These are phyloP conservation scores for Altica lythri DNA, from an alignment of 2,888 invertebrate genomes.

Conservation along the genomic window DNA sequence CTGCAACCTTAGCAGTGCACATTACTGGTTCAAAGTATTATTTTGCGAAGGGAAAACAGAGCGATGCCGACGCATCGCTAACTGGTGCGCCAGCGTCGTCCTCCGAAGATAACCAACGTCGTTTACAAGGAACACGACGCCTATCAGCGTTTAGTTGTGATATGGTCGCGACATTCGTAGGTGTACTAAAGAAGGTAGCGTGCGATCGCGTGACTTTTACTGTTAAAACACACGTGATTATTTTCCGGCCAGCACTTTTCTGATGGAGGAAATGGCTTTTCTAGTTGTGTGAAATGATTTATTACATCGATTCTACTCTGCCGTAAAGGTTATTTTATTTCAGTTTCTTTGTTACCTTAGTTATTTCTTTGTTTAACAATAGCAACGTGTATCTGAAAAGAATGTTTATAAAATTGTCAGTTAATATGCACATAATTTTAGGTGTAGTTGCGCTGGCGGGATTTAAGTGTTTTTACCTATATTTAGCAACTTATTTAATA, in stretches of 20 bases:
- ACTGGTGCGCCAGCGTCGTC: constrained; percentile 21
- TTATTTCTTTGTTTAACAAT: background rate
- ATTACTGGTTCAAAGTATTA: constrained; percentile 4
- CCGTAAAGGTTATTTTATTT: constrained; percentile 3
- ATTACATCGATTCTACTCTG: background rate
- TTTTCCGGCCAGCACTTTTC: constrained; percentile 6
- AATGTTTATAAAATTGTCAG: background rate
- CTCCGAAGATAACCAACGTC: constrained; percentile 3
- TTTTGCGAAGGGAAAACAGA: constrained; percentile 15
- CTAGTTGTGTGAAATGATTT: constrained; percentile 7
- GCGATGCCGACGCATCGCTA: constrained; percentile 11
- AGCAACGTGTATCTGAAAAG: background rate
- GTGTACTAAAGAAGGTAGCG: constrained; percentile 2
- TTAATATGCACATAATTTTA: constrained; percentile 2
- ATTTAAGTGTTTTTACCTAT: too few relatives aligned
- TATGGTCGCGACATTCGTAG: constrained; percentile 9
- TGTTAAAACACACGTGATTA: constrained; percentile 35
- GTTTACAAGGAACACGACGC: constrained; percentile 9
- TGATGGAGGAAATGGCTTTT: background rate
- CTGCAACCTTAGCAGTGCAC: constrained; percentile 16
- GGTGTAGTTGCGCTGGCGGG: too few relatives aligned
- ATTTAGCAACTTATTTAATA: too few relatives aligned
- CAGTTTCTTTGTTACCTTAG: background rate
- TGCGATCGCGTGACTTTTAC: constrained; percentile 16
- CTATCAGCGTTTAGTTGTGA: constrained; percentile 20